These are phyloP conservation scores for Aphelinus certus DNA, from an alignment of 1,140 invertebrate species.

Conservation along the genomic window DNA sequence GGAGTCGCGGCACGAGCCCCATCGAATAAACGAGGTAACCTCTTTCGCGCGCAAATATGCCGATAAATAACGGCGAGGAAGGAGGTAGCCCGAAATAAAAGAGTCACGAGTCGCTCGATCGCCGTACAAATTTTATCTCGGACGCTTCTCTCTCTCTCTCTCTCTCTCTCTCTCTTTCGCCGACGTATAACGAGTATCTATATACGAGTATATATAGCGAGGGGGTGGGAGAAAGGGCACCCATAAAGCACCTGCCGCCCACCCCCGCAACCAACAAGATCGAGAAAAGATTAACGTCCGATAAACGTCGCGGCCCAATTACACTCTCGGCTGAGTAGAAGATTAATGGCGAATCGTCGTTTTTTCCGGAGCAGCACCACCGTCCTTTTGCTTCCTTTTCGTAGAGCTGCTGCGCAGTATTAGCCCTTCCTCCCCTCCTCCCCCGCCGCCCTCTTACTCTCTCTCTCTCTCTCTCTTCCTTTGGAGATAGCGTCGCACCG, in stretches of 20 bases:
- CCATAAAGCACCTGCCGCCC: conserved; percentile 13
- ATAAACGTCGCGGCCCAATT: conserved; percentile 28
- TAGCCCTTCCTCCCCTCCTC: not conserved
- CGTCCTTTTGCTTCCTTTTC: too few relatives aligned
- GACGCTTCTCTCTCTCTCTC: not conserved
- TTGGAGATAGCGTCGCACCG: not conserved
- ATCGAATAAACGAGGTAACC: not conserved
- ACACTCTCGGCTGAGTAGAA: conserved; percentile 3
- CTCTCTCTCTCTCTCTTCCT: not conserved
- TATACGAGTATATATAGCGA: not conserved
- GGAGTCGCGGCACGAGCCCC: too few relatives aligned
- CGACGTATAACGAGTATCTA: not conserved
- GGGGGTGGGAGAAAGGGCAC: not conserved
- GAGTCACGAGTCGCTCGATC: conserved; percentile 1
- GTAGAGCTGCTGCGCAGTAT: too few relatives aligned
- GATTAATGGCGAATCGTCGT: conserved; percentile 18
- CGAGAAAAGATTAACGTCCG: conserved; percentile 30
- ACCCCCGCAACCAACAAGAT: conserved; percentile 12
- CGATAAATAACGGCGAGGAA: conserved; percentile 14
- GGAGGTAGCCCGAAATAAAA: conserved; percentile 3
- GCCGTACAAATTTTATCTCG: conserved; percentile 20
- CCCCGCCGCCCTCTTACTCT: not conserved
- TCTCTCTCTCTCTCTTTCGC: not conserved
- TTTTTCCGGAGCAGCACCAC: not conserved
- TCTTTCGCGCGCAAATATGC: not conserved